Evolutionary conservation across 2,888 invertebrate species (phyloP).

Genomic region (Hypsopygia costalis): DNA sequence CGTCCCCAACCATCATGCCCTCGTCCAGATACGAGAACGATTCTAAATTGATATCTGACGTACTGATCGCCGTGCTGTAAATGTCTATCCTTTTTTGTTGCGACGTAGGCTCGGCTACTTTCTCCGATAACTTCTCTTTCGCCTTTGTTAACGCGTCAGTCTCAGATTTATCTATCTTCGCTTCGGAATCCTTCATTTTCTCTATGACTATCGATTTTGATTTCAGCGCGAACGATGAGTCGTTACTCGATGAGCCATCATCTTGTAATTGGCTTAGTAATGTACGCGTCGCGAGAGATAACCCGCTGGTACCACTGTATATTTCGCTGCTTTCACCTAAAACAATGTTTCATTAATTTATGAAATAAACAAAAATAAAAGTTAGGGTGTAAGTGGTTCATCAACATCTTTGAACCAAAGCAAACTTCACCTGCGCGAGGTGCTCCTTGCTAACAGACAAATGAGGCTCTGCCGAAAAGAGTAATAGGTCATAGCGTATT

Average conservation of each 20-base stretch:
- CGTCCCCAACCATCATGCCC: slow-evolving; percentile 67
- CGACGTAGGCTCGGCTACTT: slow-evolving; percentile 63
- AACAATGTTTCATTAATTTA: slow-evolving; percentile 30
- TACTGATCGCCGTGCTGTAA: slow-evolving; percentile 75
- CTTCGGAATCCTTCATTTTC: slow-evolving; percentile 40
- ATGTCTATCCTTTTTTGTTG: slow-evolving; percentile 73
- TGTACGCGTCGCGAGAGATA: slow-evolving; percentile 67
- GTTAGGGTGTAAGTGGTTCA: too few relatives aligned
- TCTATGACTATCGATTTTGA: slow-evolving; percentile 35
- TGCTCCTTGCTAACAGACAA: too few relatives aligned
- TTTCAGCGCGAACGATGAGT: slow-evolving; percentile 69
- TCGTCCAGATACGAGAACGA: slow-evolving; percentile 76
- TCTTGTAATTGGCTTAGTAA: slow-evolving; percentile 76
- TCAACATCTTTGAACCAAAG: too few relatives aligned
- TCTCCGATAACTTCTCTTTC: slow-evolving; percentile 65
- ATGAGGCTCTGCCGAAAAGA: too few relatives aligned
- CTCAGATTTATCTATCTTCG: slow-evolving; percentile 53
- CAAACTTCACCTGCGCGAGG: too few relatives aligned
- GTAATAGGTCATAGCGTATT: too few relatives aligned
- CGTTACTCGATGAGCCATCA: slow-evolving; percentile 76
- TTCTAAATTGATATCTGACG: slow-evolving; percentile 75
- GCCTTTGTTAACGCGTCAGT: slow-evolving; percentile 65
- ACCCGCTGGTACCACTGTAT: slow-evolving; percentile 56
- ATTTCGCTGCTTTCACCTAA: slow-evolving; percentile 67
- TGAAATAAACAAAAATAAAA: neutral